These are phyloP conservation scores for Lycopodina hypogea DNA, from an alignment of 37 sponge, comb jelly and placozoan genomes.

Conservation along the genomic window DNA sequence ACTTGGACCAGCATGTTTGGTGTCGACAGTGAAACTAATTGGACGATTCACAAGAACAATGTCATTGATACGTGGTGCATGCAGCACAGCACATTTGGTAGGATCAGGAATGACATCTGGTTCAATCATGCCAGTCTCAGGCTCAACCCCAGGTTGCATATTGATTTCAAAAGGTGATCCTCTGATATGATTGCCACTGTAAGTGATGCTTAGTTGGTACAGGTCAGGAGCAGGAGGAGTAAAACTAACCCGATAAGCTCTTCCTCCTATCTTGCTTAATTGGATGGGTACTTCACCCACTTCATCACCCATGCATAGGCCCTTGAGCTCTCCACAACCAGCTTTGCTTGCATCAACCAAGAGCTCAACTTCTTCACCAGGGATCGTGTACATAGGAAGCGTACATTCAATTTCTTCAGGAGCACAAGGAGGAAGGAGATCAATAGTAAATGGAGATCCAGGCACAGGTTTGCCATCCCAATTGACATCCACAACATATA, in stretches of 20 bases:
- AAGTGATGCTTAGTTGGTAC: slow-evolving; percentile 41
- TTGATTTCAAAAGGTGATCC: slow-evolving; percentile 58
- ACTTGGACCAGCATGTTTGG: slow-evolving; percentile 42
- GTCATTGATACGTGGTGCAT: slow-evolving; percentile 27
- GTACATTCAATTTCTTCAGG: slow-evolving; percentile 31
- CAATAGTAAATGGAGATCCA: slow-evolving; percentile 55
- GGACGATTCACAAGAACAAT: slow-evolving; percentile 31
- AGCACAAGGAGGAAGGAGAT: slow-evolving; percentile 36
- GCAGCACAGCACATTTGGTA: slow-evolving; percentile 28
- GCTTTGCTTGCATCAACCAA: slow-evolving; percentile 47
- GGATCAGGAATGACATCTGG: slow-evolving; percentile 10
- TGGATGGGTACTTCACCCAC: slow-evolving; percentile 37
- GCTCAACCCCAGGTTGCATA: slow-evolving; percentile 21
- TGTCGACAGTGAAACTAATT: slow-evolving; percentile 41
- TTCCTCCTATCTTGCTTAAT: slow-evolving; percentile 16
- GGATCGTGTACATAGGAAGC: slow-evolving; percentile 13
- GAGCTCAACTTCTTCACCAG: slow-evolving; percentile 30
- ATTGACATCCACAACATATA: slow-evolving; percentile 47
- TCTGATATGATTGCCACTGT: slow-evolving; percentile 31
- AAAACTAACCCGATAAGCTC: slow-evolving; percentile 39
- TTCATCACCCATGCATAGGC: slow-evolving; percentile 36
- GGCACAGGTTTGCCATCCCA: slow-evolving; percentile 58
- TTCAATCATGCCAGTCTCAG: slow-evolving; percentile 12
- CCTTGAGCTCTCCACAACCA: slow-evolving; percentile 57
- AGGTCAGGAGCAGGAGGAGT: slow-evolving; percentile 39